Percentiles rank a stretch among this genome's conserved stretches.
These are phyloP conservation scores for Clepsis dumicolana DNA, from an alignment of 2,888 invertebrate species.

Conservation along the genomic window DNA sequence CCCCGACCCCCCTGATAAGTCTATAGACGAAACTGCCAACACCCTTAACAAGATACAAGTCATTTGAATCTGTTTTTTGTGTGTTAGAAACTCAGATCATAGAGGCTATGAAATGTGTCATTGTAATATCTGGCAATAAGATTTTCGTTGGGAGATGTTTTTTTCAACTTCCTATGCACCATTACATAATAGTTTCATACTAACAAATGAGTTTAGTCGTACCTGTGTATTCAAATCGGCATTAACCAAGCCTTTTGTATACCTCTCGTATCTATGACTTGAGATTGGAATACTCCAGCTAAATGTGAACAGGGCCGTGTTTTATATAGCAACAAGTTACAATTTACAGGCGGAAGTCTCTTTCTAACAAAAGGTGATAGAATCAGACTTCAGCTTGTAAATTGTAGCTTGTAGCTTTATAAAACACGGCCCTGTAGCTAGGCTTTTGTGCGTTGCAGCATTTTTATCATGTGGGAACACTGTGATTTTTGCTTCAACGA, in stretches of 20 bases:
- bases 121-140: not conserved
- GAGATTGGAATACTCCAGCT: not conserved
- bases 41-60: slow-evolving; percentile 67
- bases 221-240: not conserved
- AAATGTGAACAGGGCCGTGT: too few species aligned
- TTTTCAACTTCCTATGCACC: not conserved
- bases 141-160: not conserved
- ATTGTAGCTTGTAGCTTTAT: too few species aligned
- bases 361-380: too few species aligned
- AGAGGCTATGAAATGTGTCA: slow-evolving; percentile 8
- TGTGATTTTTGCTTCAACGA: slow-evolving; percentile 33
- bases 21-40: slow-evolving; percentile 62
- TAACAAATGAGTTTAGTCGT: not conserved
- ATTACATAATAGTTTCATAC: not conserved
- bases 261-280: not conserved
- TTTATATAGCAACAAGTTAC: too few species aligned
- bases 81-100: not conserved
- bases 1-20: slow-evolving; percentile 70
- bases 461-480: slow-evolving; percentile 13
- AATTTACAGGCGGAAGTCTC: too few species aligned
- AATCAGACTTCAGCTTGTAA: too few species aligned
- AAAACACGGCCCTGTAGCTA: too few species aligned
- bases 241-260: not conserved
- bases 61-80: slow-evolving; percentile 54
- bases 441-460: not conserved